Evolutionary conservation across 2,113 vertebrate species (phyloP), one percentile per base, ranked within the genome.

Genomic region (Probosciger aterrimus): DNA sequence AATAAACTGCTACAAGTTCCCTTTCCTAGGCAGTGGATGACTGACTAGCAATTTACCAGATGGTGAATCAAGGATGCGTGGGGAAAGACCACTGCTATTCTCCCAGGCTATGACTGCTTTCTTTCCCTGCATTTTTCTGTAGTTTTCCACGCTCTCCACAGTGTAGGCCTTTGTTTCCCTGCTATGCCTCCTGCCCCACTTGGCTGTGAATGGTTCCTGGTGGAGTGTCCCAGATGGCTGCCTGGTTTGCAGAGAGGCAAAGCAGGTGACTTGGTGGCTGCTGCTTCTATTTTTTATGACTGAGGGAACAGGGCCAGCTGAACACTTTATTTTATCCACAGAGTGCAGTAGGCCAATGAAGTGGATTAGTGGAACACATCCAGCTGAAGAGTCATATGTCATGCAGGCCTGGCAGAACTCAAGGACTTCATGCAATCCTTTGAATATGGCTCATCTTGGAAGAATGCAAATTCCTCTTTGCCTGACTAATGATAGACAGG

Each of bases 11-110:
- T 69, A 9, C 17, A 20, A 41, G 17, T 8, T 59, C 46, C 19
- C 5, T 30, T 62, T 78, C 19, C 39, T 20, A 23, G 75, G 52
- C 35, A 27, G 23, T 1, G 18, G 24, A 4, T 52, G 60, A 35
- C 18, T 43, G 81, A 31, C 17, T 35, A 50, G 31, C 4, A 12
- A 1, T 23, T 39, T 19, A 6, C 27, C 20, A 68, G 25, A 23
- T 9, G 22, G n/a, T 17, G 57, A 50, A 43, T 6, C 0, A 3
- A 22, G 35, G 18, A 6, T 68, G 18, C 1, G 1, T 8, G 41
- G 50, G n/a, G 5, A 49, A 25, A 28, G 20, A 53, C 24, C 9
- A 6, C 31, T 89, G n/a, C 44, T 24, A 5, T 41, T 7, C 50
- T 30, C 6, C 30, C 5, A 52, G 35, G 12, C 6, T 16, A 55